Evolutionary conservation across 1,140 invertebrate species (phyloP).

Genomic region (Paralvinella palmiformis): DNA sequence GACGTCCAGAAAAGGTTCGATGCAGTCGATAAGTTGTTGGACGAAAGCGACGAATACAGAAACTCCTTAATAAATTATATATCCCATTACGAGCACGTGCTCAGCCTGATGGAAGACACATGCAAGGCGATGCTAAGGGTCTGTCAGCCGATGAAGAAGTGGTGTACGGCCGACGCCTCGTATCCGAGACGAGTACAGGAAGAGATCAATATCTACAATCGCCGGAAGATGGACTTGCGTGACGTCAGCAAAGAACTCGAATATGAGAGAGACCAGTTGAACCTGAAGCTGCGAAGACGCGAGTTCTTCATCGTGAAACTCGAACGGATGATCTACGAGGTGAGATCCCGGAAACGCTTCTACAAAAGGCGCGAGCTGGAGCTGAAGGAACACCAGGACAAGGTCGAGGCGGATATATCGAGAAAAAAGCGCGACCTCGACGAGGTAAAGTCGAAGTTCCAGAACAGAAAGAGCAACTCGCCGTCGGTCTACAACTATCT

Average conservation of each 20-base stretch:
- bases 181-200: background rate
- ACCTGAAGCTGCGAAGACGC: background rate
- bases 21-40: background rate
- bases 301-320: background rate
- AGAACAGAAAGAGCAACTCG: slow-evolving; percentile 1
- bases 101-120: slow-evolving; percentile 1
- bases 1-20: background rate
- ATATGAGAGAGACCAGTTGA: background rate
- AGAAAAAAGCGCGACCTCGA: slow-evolving; percentile 1
- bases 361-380: background rate
- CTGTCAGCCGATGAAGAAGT: slow-evolving; percentile 3
- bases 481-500: slow-evolving; percentile 6
- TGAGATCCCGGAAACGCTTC: background rate
- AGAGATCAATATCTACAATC: slow-evolving; percentile 9
- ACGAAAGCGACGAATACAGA: background rate
- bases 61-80: background rate
- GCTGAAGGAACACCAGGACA: background rate
- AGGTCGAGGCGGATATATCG: background rate
- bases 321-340: background rate
- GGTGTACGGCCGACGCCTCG: background rate
- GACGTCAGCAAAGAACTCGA: slow-evolving; percentile 7
- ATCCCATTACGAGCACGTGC: background rate
- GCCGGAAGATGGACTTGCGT: slow-evolving; percentile 4
- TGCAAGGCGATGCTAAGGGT: background rate
- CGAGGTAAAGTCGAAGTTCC: background rate